Base-by-base conservation (phyloP, 2,888 invertebrate genomes). In the Megastigmus dorsalis region DNA sequence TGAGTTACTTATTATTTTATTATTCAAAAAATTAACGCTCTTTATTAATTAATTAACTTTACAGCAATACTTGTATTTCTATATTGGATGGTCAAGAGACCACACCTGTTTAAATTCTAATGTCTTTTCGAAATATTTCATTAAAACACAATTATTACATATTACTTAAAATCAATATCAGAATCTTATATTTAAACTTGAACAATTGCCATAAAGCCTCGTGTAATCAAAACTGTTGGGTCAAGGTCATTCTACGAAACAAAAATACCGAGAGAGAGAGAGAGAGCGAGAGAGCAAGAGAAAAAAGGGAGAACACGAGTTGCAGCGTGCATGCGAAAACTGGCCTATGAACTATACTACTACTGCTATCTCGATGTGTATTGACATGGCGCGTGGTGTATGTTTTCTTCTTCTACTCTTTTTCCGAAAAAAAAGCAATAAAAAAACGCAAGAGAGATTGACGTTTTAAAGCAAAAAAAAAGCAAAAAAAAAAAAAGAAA, bases 401-500 rank as follows among this genome's bases (percentile, higher is more conserved):
- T n/a, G n/a, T 68, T 18, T 63, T 59, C 23, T 59, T 66, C 52
- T 33, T 33, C 45, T 45, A 54, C 15, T 13, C 13, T 1, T 23
- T 20, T 9, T 4, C 15, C 30, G 9, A 5, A 52, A 41, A n/a
- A 60, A 36, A 55, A 30, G 26, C 13, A 41, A 69, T 20, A 45
- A 41, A 30, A 4, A 62, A 43, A 63, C 6, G 26, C 70, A 30
- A 68, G 38, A 69, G 52, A 41, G 7, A 43, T 43, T 43, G 28
- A 69, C 55, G 74, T 69, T 76, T 74, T 76, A 70, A 60, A 13
- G 18, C 13, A 55, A 71, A 57, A 54, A 67, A 20, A 43, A 48
- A 52, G 41, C 38, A 72, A 71, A 63, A 60, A 75, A 41, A 63
- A 26, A 52, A 65, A 23, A 36, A 33, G 1, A 48, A 62, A 33